Evolutionary conservation across 2,888 invertebrate species (phyloP), one percentile per base, ranked within the genome.

Genomic region (Heliconius aoede): DNA sequence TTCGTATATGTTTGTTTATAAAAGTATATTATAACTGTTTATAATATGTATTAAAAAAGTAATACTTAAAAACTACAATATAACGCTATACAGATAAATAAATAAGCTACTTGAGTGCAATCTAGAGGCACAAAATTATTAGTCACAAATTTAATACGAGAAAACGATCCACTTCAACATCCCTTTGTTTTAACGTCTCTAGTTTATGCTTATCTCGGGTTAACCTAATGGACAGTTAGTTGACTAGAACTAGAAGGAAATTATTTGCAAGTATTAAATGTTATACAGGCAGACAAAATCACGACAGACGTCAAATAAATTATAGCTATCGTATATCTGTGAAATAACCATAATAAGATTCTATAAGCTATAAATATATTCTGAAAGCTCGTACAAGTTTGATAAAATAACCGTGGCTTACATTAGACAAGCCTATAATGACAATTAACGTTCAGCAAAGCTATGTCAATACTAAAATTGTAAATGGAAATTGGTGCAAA

Each of bases 261-360:
- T 36, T 32, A 36, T 64, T 36, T 24, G 9, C 7, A 3, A 24
- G 0, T 36, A 64, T 64, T 64, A 36, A 64, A 36, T 13, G n/a
- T 64, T 32, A 24, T 15, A 64, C 11, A 36, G 32, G 11, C 62
- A 21, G n/a, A n/a, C 32, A 64, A 64, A 32, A 64, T 64, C 32
- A 64, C n/a, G 32, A 64, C n/a, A 15, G 15, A 32, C 64, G 64
- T 24, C 64, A 24, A 65, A 65, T 65, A 65, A 65, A 36, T 65
- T 65, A 65, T 36, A 65, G n/a, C 13, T 65, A 65, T 65, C 64
- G n/a, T 64, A 64, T n/a, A n/a, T 11, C 64, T 64, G 21, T 64
- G n/a, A 32, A 32, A 64, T 64, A 64, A 9, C 32, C 32, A 32
- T 32, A 64, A 64, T 11, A 32, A 21, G 32, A n/a, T 64, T 36